Base-by-base conservation (phyloP, 2,888 invertebrate species). In the Elysia crispata region DNA sequence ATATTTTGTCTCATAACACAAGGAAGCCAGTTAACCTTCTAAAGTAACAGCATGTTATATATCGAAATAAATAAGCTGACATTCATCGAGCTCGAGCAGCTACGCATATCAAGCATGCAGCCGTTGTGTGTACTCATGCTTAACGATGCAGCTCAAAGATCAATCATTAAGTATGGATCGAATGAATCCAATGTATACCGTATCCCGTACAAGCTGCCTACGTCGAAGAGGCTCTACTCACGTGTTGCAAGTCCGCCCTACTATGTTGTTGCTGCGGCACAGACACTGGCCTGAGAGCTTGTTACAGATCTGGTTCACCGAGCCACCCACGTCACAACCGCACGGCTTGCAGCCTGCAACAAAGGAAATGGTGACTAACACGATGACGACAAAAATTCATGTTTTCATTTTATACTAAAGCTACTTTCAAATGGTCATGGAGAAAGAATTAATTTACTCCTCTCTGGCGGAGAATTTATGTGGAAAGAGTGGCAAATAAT, bases 261-360 rank as follows among this genome's bases (percentile, higher is more conserved):
- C 23, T 69, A 83, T 77, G 54, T 82, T 80, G 28, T 79, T 70
- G 83, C 75, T 81, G 20, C 62, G 79, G 80, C 89, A 89, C 1
- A 75, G 30, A 76, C 89, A 89, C 81, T 86, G 84, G 23, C 88
- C 89, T 23, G 81, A 82, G n/a, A 57, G 69, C 75, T 86, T 86
- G 80, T 87, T 81, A 81, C 89, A 89, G 0, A 75, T 54, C 15
- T 73, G 54, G 30, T 67, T 72, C 33, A 79, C 8, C 11, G 86
- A 75, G 18, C 87, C 88, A 18, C 88, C 88, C 15, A 80, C 70
- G 64, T 87, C 85, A 81, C 89, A 89, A 13, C 69, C 79, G 80
- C 89, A 89, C 8, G 81, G n/a, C 13, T 33, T 78, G 78, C 89
- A 89, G 15, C 88, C 88, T 88, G n/a, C n/a, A n/a, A n/a, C n/a